These are phyloP conservation scores for Urocyon cinereoargenteus DNA, from an alignment of 2,797 vertebrate genomes.

Conservation along the genomic window DNA sequence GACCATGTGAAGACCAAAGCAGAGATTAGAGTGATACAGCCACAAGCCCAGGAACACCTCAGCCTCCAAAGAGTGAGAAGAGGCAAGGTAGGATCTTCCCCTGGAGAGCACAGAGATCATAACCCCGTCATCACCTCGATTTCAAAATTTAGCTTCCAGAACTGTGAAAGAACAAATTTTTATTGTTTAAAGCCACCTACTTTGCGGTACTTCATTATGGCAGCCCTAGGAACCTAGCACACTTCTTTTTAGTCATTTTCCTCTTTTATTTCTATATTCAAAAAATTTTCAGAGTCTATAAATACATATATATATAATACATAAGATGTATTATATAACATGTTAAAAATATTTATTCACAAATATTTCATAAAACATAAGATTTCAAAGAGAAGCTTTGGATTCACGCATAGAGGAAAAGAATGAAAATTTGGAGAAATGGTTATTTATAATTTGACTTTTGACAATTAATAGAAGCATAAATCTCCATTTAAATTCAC, in stretches of 20 bases:
- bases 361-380: neutral
- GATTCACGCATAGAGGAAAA: neutral
- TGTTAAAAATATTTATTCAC: neutral
- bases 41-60: neutral
- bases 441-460: constrained; percentile 5
- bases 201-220: neutral
- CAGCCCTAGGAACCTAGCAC: neutral
- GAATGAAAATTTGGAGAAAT: neutral
- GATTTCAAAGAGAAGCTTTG: neutral
- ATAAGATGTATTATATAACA: neutral
- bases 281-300: neutral
- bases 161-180: neutral
- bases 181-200: neutral
- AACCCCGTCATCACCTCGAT: neutral
- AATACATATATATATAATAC: neutral
- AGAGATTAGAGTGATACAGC: neutral
- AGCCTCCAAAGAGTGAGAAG: neutral
- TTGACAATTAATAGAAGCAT: constrained; percentile 43
- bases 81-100: neutral
- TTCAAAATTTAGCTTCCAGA: neutral
- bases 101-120: neutral
- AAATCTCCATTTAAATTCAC: constrained; percentile 49
- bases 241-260: neutral
- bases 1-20: neutral
- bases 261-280: neutral